These are phyloP conservation scores for Fulica atra DNA, from an alignment of 2,113 vertebrate genomes.

Conservation along the genomic window DNA sequence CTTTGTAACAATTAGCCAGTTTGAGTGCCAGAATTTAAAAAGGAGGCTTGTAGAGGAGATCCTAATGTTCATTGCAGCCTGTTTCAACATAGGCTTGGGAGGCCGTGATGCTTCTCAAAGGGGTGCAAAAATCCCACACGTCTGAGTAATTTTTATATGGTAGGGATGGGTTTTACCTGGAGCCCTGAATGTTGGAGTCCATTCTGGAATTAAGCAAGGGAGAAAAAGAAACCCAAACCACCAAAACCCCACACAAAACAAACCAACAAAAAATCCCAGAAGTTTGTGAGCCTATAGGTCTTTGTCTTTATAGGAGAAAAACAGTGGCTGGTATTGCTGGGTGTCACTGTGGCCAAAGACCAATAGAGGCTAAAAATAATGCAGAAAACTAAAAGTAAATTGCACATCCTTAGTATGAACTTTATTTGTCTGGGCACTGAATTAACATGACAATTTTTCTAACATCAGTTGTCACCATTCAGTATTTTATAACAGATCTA, in stretches of 20 bases:
- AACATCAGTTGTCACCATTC: background rate
- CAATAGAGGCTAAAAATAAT: background rate
- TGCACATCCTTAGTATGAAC: background rate
- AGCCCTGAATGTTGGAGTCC: background rate
- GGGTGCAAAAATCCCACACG: fast-evolving
- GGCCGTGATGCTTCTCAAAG: background rate
- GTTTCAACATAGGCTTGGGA: background rate
- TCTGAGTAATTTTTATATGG: background rate
- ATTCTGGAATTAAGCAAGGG: background rate
- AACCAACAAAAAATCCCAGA: background rate
- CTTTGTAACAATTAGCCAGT: background rate
- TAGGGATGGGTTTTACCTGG: background rate
- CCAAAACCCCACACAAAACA: background rate
- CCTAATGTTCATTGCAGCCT: background rate
- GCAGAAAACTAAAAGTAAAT: background rate
- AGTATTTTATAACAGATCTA: background rate
- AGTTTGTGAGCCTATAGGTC: background rate
- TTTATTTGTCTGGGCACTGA: background rate
- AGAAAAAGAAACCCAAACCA: background rate
- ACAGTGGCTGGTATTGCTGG: background rate
- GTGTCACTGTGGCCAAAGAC: background rate
- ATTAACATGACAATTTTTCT: background rate
- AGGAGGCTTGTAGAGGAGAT: background rate
- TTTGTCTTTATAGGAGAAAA: background rate
- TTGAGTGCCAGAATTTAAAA: background rate